Conservation (phyloP, 2,113 vertebrate species). For the Spilogale gracilis region DNA sequence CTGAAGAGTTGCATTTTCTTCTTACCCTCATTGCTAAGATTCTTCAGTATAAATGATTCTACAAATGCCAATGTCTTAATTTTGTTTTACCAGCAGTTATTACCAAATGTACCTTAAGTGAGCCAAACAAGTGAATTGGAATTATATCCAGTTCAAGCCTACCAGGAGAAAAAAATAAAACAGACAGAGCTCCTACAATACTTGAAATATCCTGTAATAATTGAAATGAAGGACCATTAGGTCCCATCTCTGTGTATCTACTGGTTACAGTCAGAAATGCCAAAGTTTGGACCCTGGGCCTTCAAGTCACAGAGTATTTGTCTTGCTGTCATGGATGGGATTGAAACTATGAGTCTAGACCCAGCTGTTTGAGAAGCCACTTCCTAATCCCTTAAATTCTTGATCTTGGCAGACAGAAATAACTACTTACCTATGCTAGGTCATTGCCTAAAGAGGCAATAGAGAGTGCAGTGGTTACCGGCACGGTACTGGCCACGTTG, state of each 20-base stretch:
- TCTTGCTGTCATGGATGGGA: not conserved
- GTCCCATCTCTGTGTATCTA: not conserved
- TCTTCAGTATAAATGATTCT: not conserved
- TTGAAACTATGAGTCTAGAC: not conserved
- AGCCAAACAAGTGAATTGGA: not conserved
- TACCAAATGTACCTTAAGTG: not conserved
- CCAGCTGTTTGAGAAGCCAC: not conserved
- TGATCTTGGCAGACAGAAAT: not conserved
- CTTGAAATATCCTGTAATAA: not conserved
- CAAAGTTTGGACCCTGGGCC: not conserved
- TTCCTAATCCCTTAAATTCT: not conserved
- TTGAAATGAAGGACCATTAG: not conserved
- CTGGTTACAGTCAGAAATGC: not conserved
- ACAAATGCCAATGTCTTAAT: not conserved
- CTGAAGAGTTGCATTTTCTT: not conserved
- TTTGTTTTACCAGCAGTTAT: not conserved
- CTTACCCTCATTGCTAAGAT: not conserved
- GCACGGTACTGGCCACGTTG: not conserved
- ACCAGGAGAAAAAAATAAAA: not conserved
- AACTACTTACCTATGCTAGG: not conserved
- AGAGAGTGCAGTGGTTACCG: not conserved
- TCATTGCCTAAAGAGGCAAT: not conserved
- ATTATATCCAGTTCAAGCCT: not conserved
- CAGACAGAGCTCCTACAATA: not conserved
- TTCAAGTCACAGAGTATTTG: not conserved